These are phyloP conservation scores for Scyliorhinus canicula DNA, from an alignment of 2,797 vertebrate genomes.

Conservation along the genomic window DNA sequence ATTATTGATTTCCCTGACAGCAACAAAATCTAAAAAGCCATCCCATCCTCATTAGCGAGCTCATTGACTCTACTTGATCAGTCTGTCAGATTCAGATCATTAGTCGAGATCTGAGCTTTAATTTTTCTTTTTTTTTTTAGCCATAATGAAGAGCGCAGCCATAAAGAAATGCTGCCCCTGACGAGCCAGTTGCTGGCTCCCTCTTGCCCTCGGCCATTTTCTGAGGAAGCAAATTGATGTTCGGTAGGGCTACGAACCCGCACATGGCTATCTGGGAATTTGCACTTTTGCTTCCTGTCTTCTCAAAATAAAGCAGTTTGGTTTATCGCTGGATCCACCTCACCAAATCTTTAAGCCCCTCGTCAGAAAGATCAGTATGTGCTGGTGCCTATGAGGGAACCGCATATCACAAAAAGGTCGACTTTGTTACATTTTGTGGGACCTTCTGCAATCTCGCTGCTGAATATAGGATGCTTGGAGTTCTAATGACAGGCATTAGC, in stretches of 20 bases:
- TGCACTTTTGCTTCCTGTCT: too few species aligned
- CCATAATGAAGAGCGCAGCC: too few species aligned
- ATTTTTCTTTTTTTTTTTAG: too few species aligned
- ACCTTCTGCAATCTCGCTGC: background rate
- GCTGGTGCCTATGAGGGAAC: background rate
- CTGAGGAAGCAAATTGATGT: too few species aligned
- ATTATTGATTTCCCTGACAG: too few species aligned
- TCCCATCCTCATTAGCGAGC: background rate
- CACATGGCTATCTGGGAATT: too few species aligned
- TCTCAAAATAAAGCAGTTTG: background rate
- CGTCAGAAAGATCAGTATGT: background rate
- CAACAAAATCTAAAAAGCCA: background rate
- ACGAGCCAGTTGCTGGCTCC: too few species aligned
- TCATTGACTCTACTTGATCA: background rate
- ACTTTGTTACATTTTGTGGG: background rate
- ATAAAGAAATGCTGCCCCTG: too few species aligned
- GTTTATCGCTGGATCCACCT: background rate
- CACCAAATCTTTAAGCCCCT: background rate
- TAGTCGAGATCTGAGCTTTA: background rate
- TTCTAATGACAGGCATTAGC: too few species aligned
- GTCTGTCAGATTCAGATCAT: background rate
- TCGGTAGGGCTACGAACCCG: too few species aligned
- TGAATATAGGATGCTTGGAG: background rate
- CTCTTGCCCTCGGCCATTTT: too few species aligned
- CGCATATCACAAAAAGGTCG: background rate